Base-by-base conservation (phyloP, 2,797 vertebrate genomes). In the Amblyraja radiata region DNA sequence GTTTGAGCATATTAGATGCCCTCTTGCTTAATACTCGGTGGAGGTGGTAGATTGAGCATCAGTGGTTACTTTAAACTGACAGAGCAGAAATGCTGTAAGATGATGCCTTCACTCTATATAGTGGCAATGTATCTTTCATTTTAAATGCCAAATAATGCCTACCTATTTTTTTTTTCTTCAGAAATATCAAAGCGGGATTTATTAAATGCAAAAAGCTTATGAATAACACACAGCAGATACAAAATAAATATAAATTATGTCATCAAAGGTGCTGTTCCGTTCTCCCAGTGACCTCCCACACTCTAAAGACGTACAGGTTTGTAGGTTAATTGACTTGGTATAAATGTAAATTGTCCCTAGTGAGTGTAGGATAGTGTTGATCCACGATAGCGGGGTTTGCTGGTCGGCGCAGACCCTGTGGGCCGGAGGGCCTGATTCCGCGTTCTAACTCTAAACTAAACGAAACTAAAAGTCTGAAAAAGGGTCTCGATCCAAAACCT, bases 181-280 rank as follows among this genome's bases (percentile, higher is more conserved):
- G 46, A 25, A 54, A 2, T 83, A 81, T 2, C 39, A 83, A 83
- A 58, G 21, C 16, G 46, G 46, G 46, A 74, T 74, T 21, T 74
- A 74, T 74, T 58, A n/a, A 61, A 84, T 28, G 81, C 13, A 84
- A 84, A 61, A 61, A 39, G 23, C 28, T 84, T 61, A 61, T n/a
- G n/a, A 61, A 84, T 61, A 28, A 5, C 39, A 13, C 10, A 61
- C 58, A 84, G 16, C 25, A 54, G 23, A 61, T 61, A 13, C 13
- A n/a, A 83, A 84, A 84, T 84, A 18, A 84, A 84, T 13, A 13
- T n/a, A n/a, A 61, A n/a, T 61, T 54, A 84, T 84, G 81, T 84
- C 81, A 61, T 13, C 23, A 84, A 61, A 61, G 80, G 39, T 18
- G 39, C 39, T 39, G 39, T 39, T 2, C 39, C 39, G 2, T 39